These are phyloP conservation scores for Gnathonemus echidnorhynchus DNA, from an alignment of 2,113 vertebrate species.

Conservation along the genomic window DNA sequence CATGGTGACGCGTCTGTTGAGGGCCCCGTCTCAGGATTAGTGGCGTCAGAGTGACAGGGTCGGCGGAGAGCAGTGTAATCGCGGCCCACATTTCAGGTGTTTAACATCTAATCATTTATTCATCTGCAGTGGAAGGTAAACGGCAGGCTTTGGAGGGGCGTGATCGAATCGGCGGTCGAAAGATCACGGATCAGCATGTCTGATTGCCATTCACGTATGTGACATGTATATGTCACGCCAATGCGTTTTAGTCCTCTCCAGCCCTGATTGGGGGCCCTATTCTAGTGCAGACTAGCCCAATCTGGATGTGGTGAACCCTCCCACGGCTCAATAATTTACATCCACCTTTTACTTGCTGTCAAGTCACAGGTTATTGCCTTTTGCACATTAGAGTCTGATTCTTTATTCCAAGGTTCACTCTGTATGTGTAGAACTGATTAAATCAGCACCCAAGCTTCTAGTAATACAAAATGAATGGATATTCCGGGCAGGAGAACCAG, in stretches of 20 bases:
- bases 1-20: not conserved
- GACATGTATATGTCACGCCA: slow-evolving; percentile 40
- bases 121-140: not conserved
- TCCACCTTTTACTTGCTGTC: slow-evolving; percentile 44
- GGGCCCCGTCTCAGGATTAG: not conserved
- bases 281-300: slow-evolving; percentile 36
- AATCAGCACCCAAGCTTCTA: not conserved
- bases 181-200: slow-evolving; percentile 34
- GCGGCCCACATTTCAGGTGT: slow-evolving; percentile 7
- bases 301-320: slow-evolving; percentile 49
- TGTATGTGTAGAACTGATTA: not conserved
- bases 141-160: slow-evolving; percentile 20
- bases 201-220: slow-evolving; percentile 38
- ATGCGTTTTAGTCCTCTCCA: slow-evolving; percentile 28
- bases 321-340: slow-evolving; percentile 53
- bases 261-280: slow-evolving; percentile 35
- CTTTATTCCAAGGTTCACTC: not conserved
- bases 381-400: not conserved
- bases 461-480: not conserved
- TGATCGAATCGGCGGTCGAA: slow-evolving; percentile 44
- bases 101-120: slow-evolving; percentile 12
- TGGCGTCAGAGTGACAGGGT: not conserved
- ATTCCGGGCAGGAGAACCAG: not conserved
- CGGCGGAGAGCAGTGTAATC: not conserved
- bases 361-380: slow-evolving; percentile 27